phyloP scores from a whole-genome alignment of 2,888 invertebrate species.

The Monochamus alternatus region DNA sequence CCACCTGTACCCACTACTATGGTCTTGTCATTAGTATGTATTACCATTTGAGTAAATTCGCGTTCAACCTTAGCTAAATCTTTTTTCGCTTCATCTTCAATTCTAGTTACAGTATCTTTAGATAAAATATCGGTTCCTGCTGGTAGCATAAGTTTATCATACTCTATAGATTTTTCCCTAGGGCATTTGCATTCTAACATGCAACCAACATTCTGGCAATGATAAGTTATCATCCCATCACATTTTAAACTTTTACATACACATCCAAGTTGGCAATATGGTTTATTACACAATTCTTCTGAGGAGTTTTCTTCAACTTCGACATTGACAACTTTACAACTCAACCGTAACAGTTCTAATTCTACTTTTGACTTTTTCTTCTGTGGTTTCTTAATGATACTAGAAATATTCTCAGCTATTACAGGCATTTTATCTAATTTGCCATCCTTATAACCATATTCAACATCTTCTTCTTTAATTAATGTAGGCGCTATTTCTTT shows the following conservation, averaged over 20 bases:
- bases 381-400: slow-evolving; percentile 44
- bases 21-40: slow-evolving; percentile 78
- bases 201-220: slow-evolving; percentile 77
- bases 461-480: slow-evolving; percentile 67
- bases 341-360: slow-evolving; percentile 76
- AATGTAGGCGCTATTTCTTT: slow-evolving; percentile 75
- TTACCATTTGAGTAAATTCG: slow-evolving; percentile 82
- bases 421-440: slow-evolving; percentile 51
- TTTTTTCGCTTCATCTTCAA: slow-evolving; percentile 73
- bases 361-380: slow-evolving; percentile 56
- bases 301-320: slow-evolving; percentile 63
- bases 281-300: slow-evolving; percentile 71
- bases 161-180: slow-evolving; percentile 47
- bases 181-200: slow-evolving; percentile 75
- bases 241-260: slow-evolving; percentile 77
- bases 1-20: slow-evolving; percentile 76
- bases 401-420: slow-evolving; percentile 40
- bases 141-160: slow-evolving; percentile 59
- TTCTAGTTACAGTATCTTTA: slow-evolving; percentile 63
- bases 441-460: slow-evolving; percentile 49
- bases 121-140: slow-evolving; percentile 64
- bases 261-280: slow-evolving; percentile 78
- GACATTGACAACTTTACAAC: slow-evolving; percentile 78
- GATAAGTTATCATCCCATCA: slow-evolving; percentile 69
- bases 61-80: slow-evolving; percentile 79